Evolutionary conservation across 1,140 invertebrate species (phyloP).

Genomic region (Drosophila nigromelanica): DNA sequence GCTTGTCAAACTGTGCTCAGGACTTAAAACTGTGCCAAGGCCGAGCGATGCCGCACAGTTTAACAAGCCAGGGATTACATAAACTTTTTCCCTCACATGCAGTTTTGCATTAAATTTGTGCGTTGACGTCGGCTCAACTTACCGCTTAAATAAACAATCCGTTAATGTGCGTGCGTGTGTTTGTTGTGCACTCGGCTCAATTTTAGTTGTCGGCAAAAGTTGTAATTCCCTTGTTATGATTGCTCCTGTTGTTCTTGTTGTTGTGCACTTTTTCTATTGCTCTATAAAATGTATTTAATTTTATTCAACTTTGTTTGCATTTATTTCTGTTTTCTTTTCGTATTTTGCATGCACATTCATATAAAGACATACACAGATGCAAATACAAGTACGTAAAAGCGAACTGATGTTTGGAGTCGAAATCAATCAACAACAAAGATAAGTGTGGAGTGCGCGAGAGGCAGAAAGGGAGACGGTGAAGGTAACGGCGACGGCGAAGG

Average conservation of each 20-base stretch:
- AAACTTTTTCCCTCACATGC: conserved; percentile 40
- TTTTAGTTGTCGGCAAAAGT: conserved; percentile 18
- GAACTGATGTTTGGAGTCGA: conserved; percentile 39
- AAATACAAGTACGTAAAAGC: conserved; percentile 15
- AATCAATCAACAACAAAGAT: conserved; percentile 49
- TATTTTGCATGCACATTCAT: conserved; percentile 22
- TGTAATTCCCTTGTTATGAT: conserved; percentile 22
- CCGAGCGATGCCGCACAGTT: conserved; percentile 38
- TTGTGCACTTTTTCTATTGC: conserved; percentile 37
- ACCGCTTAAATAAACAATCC: conserved; percentile 43
- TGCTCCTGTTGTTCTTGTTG: conserved; percentile 15
- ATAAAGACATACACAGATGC: conserved; percentile 10
- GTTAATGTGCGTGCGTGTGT: conserved; percentile 11
- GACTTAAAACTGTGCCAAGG: conserved; percentile 54
- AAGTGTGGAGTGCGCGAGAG: conserved; percentile 17
- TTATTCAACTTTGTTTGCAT: conserved; percentile 23
- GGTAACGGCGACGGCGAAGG: conserved; percentile 1
- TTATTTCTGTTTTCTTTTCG: conserved; percentile 25
- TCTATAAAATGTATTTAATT: conserved; percentile 44
- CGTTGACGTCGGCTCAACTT: conserved; percentile 27
- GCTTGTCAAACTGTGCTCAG: conserved; percentile 13
- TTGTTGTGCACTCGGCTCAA: conserved; percentile 17
- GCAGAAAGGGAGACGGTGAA: conserved; percentile 11
- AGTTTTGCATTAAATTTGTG: conserved; percentile 17
- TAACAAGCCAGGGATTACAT: conserved; percentile 37